Conservation (phyloP, 2,888 invertebrate genomes). For the Nemotelus nigrinus region DNA sequence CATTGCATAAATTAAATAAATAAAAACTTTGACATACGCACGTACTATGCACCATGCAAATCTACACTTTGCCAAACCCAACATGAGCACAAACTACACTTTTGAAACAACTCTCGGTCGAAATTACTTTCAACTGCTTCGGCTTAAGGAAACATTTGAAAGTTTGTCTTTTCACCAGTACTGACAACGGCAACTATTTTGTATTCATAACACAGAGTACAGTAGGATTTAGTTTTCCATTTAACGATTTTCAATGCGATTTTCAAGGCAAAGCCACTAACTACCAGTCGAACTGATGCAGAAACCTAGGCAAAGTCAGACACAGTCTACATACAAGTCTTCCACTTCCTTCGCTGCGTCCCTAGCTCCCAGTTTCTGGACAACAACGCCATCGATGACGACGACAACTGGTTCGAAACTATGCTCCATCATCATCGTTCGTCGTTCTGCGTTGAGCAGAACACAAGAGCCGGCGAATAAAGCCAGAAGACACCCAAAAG, state of each 20-base stretch:
- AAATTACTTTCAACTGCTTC: conserved; percentile 40
- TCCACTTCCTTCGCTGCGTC: neutral
- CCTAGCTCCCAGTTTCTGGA: neutral
- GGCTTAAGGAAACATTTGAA: conserved; percentile 39
- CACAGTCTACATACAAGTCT: neutral
- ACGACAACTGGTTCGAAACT: neutral
- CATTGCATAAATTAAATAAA: too few species aligned
- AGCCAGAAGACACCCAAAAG: conserved; percentile 35
- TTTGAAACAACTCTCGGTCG: neutral
- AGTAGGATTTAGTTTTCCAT: conserved; percentile 48
- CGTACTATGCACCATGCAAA: too few species aligned
- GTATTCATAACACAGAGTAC: conserved; percentile 48
- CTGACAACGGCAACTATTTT: conserved; percentile 45
- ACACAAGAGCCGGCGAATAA: neutral
- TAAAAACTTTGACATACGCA: too few species aligned
- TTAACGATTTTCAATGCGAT: conserved; percentile 49
- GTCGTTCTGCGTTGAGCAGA: conserved; percentile 7
- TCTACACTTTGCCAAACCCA: too few species aligned
- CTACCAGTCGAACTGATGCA: neutral
- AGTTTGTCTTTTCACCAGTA: conserved; percentile 33
- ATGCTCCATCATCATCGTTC: neutral
- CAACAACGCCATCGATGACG: neutral
- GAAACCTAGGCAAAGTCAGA: neutral
- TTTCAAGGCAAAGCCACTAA: conserved; percentile 45
- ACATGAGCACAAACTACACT: too few species aligned